Base-by-base conservation (phyloP, 1,140 invertebrate genomes). In the Drosophila malerkotliana region DNA sequence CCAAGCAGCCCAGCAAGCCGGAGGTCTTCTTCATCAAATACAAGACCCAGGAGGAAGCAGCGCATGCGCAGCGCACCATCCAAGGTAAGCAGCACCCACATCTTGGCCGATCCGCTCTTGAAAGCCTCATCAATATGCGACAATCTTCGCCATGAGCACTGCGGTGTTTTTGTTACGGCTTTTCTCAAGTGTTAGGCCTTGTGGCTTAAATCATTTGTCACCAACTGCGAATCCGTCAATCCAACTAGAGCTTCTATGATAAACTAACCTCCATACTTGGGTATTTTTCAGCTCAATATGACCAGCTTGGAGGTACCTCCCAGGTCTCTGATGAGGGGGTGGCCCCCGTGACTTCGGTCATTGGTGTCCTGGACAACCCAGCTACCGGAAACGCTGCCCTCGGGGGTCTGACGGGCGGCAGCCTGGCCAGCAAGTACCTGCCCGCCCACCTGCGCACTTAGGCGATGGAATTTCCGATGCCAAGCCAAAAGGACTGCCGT, bases 1-100 rank as follows among this genome's bases (percentile, higher is more conserved):
- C 93, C 21, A 93, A 93, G 54, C 94, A 95, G 78, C 95, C 95
- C n/a, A 94, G 93, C 92, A 95, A 95, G 91, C 95, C 95, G 10
- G 95, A 95, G 93, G 95, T 96, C 28, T 96, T 95, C 93, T 96
- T 96, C 85, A 95, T 96, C 79, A 93, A 94, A 68, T 95, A 95
- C 91, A 95, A 95, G 80, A 95, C 94, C 9, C 94, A 95, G 94
- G 94, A 93, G 75, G 93, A 93, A 73, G 92, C 91, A 12, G 81
- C 74, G 53, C 88, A 91, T 89, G 91, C 91, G 26, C 90, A 91
- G 51, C 90, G 90, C 49, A 80, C 91, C 57, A 92, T 92, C 64
- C 91, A 92, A 91, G 89, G 91, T 92, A 58, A 79, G 49, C 61
- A 67, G 34, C 52, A 72, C 51, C 63, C 41, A 47, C 71, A 45